These are phyloP conservation scores for Caenorhabditis remanei DNA, from an alignment of 1,140 invertebrate genomes.

Conservation along the genomic window DNA sequence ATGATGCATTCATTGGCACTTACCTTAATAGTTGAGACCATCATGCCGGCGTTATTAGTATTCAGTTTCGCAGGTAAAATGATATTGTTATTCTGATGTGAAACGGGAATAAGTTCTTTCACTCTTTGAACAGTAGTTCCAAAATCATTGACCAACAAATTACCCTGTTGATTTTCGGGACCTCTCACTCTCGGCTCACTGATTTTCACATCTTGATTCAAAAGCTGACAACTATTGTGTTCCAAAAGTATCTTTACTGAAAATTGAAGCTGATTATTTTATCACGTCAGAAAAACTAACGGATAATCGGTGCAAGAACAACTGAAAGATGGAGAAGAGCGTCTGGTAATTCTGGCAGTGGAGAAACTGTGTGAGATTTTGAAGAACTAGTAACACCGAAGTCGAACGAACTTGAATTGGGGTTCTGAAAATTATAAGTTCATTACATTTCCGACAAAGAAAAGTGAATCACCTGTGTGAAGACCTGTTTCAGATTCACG, in stretches of 20 bases:
- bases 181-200: conserved; percentile 7
- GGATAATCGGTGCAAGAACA: conserved; percentile 14
- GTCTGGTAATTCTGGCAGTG: conserved; percentile 53
- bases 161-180: conserved; percentile 17
- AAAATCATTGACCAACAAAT: conserved; percentile 35
- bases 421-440: conserved; percentile 2
- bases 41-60: conserved; percentile 21
- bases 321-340: background rate
- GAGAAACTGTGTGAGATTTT: conserved; percentile 9
- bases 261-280: background rate
- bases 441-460: background rate
- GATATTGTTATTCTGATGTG: background rate
- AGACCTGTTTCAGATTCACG: conserved; percentile 11
- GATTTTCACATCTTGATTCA: conserved; percentile 23
- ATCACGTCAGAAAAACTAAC: background rate
- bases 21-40: conserved; percentile 21
- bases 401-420: conserved; percentile 35
- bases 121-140: background rate
- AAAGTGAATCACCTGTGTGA: background rate
- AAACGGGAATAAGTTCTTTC: background rate
- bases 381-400: conserved; percentile 23
- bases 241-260: conserved; percentile 23
- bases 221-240: background rate
- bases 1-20: background rate
- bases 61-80: background rate